Evolutionary conservation across 2,113 vertebrate species (phyloP).

Genomic region (Pelecanus crispus): DNA sequence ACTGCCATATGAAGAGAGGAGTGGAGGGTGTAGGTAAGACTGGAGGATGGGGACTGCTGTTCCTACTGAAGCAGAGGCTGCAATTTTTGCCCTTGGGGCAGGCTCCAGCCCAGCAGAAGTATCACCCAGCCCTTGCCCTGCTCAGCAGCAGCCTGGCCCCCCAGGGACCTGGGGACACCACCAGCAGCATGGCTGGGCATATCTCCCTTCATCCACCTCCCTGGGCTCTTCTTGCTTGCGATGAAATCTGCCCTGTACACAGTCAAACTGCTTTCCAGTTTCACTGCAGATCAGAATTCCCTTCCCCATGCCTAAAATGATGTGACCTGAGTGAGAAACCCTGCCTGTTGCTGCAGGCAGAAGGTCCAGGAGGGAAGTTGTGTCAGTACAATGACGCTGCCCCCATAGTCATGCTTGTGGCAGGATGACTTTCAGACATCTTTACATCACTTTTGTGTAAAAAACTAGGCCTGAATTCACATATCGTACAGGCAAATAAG

Average conservation of each 20-base stretch:
- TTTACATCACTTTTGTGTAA: neutral
- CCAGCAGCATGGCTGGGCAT: neutral
- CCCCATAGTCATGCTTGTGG: fast-evolving
- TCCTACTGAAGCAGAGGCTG: neutral
- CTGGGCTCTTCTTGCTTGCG: neutral
- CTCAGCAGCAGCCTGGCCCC: neutral
- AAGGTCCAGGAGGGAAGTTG: neutral
- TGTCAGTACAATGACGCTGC: neutral
- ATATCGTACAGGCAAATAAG: neutral
- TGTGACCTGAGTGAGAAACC: neutral
- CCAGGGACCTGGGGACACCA: neutral
- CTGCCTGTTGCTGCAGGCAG: neutral
- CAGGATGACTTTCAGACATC: neutral
- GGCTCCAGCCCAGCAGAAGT: neutral
- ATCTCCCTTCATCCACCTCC: neutral
- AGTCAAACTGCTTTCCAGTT: too few species aligned
- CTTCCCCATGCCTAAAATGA: neutral
- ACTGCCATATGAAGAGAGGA: neutral
- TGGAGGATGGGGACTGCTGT: neutral
- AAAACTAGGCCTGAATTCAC: neutral
- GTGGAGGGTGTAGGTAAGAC: neutral
- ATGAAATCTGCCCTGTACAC: neutral
- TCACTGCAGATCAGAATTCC: neutral
- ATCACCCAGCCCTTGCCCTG: neutral
- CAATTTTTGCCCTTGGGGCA: neutral